Evolutionary conservation across 1,140 invertebrate genomes (phyloP), one percentile per base, ranked within the genome.

Genomic region (Pogonognathellus flavescens): DNA sequence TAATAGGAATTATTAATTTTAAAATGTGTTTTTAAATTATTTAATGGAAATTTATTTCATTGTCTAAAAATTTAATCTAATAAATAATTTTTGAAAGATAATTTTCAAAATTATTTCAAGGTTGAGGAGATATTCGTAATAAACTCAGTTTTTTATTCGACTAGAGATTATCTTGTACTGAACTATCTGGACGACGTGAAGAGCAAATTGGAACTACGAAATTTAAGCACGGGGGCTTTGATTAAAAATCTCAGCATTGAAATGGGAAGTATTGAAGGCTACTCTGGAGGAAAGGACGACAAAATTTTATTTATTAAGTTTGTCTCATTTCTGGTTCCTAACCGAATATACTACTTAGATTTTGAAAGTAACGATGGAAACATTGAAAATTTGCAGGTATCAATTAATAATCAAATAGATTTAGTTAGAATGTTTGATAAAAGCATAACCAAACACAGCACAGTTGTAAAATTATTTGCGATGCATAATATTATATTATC

Each of bases 281-380:
- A 95, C n/a, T 50, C 60, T 9, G 97, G 96, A 10, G 94, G 96
- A 89, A 95, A 94, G 89, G 93, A 95, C 88, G 94, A 97, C 88
- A 93, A 93, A 0, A 96, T 99, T 92, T 94, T 98, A 87, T 99
- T 99, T 91, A 98, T 96, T 90, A 93, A 95, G 88, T 98, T 99
- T 90, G 94, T 95, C 66, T 99, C 97, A 0, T 99, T 99, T 91
- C 92, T 99, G 16, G 96, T 94, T 60, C 98, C 98, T n/a, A 95
- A 95, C n/a, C 93, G 95, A 80, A 97, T 98, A 89, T 99, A 97
- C 90, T 94, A 93, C 59, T 95, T 95, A 87, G 95, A 98, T 91
- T 93, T 99, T 84, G 92, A 92, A 16, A 93, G 93, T 57, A 6
- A 94, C 94, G 89, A 90, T 0, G 93, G 7, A 94, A 94, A 89